Evolutionary conservation across 1,140 invertebrate genomes (phyloP).

Genomic region (Conus ventricosus): DNA sequence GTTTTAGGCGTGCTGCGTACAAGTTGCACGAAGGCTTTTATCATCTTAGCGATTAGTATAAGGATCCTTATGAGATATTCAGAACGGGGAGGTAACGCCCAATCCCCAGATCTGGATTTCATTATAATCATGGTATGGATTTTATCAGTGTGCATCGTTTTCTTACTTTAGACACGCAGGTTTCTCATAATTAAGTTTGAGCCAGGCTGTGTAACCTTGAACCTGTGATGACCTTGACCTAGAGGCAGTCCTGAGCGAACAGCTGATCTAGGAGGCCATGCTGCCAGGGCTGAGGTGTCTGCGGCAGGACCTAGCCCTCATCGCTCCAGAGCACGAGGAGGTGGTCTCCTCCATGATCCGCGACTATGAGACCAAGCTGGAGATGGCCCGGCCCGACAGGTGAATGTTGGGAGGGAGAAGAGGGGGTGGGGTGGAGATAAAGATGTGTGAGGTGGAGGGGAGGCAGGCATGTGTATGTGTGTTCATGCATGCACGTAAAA

Average conservation of each 20-base stretch:
- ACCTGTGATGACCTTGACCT: conserved; percentile 28
- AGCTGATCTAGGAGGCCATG: conserved; percentile 73
- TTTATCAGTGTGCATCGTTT: neutral
- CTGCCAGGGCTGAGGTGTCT: conserved; percentile 74
- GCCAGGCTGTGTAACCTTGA: neutral
- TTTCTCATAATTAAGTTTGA: no score
- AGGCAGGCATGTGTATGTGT: conserved; percentile 1
- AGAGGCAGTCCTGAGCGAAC: conserved; percentile 71
- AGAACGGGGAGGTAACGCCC: no score
- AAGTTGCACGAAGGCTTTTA: no score
- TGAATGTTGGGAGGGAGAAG: conserved; percentile 19
- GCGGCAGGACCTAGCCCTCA: conserved; percentile 68
- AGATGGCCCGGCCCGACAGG: conserved; percentile 61
- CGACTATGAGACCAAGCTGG: conserved; percentile 73
- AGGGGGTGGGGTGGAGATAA: conserved; percentile 59
- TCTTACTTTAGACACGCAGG: no score
- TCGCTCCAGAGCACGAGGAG: conserved; percentile 72
- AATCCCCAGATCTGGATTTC: no score
- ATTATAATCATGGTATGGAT: neutral
- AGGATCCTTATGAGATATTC: no score
- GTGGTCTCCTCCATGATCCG: conserved; percentile 73
- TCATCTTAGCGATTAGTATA: no score
- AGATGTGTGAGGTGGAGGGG: neutral
- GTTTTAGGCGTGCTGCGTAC: no score
- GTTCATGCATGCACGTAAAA: neutral